phyloP scores from a whole-genome alignment of 2,888 invertebrate species.

The Copidosoma aretas region DNA sequence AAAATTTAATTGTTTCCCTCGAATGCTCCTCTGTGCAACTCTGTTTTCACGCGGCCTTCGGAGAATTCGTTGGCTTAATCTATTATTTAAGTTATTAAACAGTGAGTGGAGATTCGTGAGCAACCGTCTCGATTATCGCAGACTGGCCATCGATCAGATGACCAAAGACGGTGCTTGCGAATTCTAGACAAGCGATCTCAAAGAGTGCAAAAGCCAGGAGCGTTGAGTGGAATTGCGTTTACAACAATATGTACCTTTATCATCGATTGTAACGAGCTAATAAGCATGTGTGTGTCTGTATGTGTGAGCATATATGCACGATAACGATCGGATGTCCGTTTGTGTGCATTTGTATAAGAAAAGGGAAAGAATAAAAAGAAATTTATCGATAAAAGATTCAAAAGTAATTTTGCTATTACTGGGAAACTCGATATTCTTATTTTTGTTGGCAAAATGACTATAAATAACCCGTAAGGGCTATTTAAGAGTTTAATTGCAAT shows the following conservation, averaged over 20 bases:
- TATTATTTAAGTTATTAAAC: conserved; percentile 49
- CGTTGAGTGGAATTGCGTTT: conserved; percentile 30
- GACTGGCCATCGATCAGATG: conserved; percentile 39
- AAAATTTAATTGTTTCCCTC: conserved; percentile 38
- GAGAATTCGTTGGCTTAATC: conserved; percentile 53
- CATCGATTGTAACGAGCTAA: conserved; percentile 36
- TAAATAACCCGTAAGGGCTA: conserved; percentile 35
- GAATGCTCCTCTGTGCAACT: conserved; percentile 52
- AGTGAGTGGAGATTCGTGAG: conserved; percentile 43
- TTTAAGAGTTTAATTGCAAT: conserved; percentile 37
- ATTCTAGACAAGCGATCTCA: conserved; percentile 52
- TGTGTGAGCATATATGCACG: neutral
- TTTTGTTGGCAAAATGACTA: conserved; percentile 29
- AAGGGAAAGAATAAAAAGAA: conserved; percentile 35
- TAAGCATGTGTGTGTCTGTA: conserved; percentile 7
- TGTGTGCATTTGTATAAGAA: conserved; percentile 25
- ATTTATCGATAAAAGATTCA: conserved; percentile 38
- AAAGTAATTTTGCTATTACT: conserved; percentile 25
- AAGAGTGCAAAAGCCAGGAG: conserved; percentile 49
- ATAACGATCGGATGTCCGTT: no score
- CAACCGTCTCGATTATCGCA: conserved; percentile 38
- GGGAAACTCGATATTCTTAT: conserved; percentile 13
- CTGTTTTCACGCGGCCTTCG: conserved; percentile 49
- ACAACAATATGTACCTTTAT: conserved; percentile 36
- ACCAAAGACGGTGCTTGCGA: conserved; percentile 27